Base-by-base conservation (phyloP, 2,888 invertebrate genomes). In the Myopa tessellatipennis region DNA sequence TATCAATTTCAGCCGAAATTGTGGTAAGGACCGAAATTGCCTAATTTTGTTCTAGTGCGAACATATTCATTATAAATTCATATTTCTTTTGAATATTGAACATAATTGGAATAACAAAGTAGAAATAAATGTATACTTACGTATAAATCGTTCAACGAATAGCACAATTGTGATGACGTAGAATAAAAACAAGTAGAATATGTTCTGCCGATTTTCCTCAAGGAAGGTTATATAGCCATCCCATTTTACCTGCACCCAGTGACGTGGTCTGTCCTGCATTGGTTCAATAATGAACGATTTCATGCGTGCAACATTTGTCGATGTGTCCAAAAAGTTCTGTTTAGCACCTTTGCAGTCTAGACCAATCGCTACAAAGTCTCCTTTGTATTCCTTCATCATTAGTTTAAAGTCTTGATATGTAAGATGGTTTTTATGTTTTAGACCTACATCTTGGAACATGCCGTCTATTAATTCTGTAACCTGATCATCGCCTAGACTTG, bases 361-460 rank as follows among this genome's bases (percentile, higher is more conserved):
- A 1, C 97, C 97, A 77, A 98, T 97, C 0, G 97, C 97, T 0
- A 97, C 96, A 86, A 97, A 97, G 86, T 97, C 97, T 0, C 97
- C 97, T 88, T 97, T 97, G 89, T 97, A 97, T 87, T 98, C 97
- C 85, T 95, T 96, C 97, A 98, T 97, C 96, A 98, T 96, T 14
- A 96, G 90, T 86, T 97, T 97, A 84, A 98, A 98, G 86, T 98
- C 97, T 76, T 93, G 94, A 87, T 97, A 97, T 0, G 96, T 96
- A 10, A 98, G 91, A 84, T 94, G 96, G 83, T 97, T 95, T 90
- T 97, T 97, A 85, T 95, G 94, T 89, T 97, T 94, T 6, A 97
- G 90, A 0, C 97, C 97, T 10, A 96, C 96, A 86, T 96, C 96
- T 92, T 95, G 87, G 87, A 97, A 97, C 97, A 97, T 97, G 81